Evolutionary conservation across 2,797 vertebrate species (phyloP), one percentile per base, ranked within the genome.

Genomic region (Diplodus puntazzo): DNA sequence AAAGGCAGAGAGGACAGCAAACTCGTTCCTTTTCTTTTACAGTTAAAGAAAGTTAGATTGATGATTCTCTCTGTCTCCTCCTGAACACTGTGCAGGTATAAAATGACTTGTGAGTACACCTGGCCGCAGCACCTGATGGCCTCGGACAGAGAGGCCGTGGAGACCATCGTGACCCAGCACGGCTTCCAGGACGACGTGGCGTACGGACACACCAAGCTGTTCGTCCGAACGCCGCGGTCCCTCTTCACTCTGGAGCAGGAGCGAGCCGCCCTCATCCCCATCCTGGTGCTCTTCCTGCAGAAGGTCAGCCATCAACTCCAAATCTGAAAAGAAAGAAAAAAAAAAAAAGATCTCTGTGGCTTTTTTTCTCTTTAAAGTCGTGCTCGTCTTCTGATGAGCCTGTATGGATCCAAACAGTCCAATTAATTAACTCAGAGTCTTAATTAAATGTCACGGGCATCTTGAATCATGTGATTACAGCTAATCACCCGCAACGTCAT

Each of bases 81-180:
- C 55, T 73, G 16, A 46, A 42, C 2, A 1, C 45, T 5, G 12
- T 50, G 3, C 82, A 99, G 97, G 82, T 98, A 99, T 76, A 99
- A 99, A 87, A 99, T 99, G 98, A 99, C 97, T 0, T 98, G 97
- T 0, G 98, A 98, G 89, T 99, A 98, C 95, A 99, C 98, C 0
- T 99, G 98, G 98, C 98, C 98, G 8, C 97, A 99, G 88, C 98
- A 99, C 91, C 92, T 98, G 84, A 97, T 98, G 97, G 80, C 43
- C 49, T 92, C 95, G 0, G 97, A 99, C 90, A 83, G 81, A 18
- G 97, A 96, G 9, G 98, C 98, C 0, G 95, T 97, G 30, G 93
- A 95, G 23, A 95, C 96, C 69, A 96, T 98, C 34, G 90, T 99
- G 64, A 95, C 89, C 30, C 97, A 98, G 87, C 97, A 98, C 0